Percentiles rank a stretch among this genome's conserved stretches.
Conservation (phyloP, 2,797 vertebrate species). For the Meriones psammophilus region DNA sequence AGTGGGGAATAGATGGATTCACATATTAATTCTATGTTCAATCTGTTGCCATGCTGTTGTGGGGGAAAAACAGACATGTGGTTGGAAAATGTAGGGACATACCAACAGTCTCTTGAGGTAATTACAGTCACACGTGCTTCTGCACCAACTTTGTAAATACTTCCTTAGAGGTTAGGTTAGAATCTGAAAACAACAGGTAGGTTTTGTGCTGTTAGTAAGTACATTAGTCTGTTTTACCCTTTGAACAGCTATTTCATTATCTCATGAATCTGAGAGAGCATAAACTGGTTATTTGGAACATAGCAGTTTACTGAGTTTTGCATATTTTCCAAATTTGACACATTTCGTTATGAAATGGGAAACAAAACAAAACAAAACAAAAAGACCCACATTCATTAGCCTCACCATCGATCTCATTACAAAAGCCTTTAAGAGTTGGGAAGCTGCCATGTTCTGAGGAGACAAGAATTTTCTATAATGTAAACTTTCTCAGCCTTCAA, state of each 20-base stretch:
- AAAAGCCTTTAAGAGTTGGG: conserved; percentile 44
- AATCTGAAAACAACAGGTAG: conserved; percentile 42
- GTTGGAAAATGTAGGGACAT: conserved; percentile 36
- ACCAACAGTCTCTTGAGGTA: neutral
- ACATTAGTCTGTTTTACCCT: conserved; percentile 19
- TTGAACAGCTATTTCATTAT: conserved; percentile 48
- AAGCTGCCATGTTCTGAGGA: neutral
- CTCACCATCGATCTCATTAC: conserved; percentile 42
- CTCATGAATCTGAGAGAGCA: conserved; percentile 40
- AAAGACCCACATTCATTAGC: conserved; percentile 41
- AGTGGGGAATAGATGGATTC: neutral
- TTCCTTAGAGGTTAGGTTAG: conserved; percentile 38
- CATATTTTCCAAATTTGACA: conserved; percentile 65
- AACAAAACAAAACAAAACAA: neutral
- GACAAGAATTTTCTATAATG: conserved; percentile 2
- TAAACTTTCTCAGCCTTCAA: conserved; percentile 52
- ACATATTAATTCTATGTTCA: neutral
- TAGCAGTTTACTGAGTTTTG: conserved; percentile 61
- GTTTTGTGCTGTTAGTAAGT: conserved; percentile 58
- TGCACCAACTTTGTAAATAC: neutral
- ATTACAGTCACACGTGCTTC: conserved; percentile 18
- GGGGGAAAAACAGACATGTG: neutral
- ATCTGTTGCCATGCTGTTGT: neutral
- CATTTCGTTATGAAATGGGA: conserved; percentile 49
- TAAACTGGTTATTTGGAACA: conserved; percentile 71